These are phyloP conservation scores for Oncorhynchus clarkii DNA, from an alignment of 2,113 vertebrate species.

Conservation along the genomic window DNA sequence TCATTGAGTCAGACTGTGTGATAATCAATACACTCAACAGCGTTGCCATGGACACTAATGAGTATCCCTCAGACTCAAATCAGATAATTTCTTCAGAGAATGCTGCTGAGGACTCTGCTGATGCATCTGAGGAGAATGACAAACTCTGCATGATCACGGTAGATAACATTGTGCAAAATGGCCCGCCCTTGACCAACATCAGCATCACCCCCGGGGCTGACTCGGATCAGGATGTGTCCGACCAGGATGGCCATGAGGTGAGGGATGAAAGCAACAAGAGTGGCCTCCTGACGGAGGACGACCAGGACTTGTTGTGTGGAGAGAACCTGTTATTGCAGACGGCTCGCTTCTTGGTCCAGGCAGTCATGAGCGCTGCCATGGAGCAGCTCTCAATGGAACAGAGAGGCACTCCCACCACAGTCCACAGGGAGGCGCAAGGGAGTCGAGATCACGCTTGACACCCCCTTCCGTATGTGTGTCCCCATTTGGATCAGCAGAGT, in stretches of 20 bases:
- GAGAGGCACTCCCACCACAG: conserved; percentile 2
- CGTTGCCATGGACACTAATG: conserved; percentile 5
- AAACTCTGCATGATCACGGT: background rate
- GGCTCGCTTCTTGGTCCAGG: conserved; percentile 49
- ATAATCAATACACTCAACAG: background rate
- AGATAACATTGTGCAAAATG: background rate
- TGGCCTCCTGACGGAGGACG: background rate
- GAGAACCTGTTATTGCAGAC: conserved; percentile 51
- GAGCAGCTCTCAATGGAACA: conserved; percentile 52
- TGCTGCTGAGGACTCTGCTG: background rate
- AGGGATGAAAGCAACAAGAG: background rate
- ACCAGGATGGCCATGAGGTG: background rate
- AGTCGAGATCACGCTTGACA: conserved; percentile 2
- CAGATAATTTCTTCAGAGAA: background rate
- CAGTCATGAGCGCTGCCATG: conserved; percentile 48
- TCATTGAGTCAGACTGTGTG: background rate
- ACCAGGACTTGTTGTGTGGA: background rate
- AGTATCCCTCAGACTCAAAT: background rate
- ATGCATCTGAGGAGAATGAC: background rate
- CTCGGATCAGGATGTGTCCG: too few species aligned
- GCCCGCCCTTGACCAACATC: background rate
- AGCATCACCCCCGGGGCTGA: too few species aligned
- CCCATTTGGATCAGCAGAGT: background rate
- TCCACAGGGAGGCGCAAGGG: conserved; percentile 9
- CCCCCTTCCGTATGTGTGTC: background rate